Base-by-base conservation (phyloP, 1,140 invertebrate genomes). In the Listronotus bonariensis region DNA sequence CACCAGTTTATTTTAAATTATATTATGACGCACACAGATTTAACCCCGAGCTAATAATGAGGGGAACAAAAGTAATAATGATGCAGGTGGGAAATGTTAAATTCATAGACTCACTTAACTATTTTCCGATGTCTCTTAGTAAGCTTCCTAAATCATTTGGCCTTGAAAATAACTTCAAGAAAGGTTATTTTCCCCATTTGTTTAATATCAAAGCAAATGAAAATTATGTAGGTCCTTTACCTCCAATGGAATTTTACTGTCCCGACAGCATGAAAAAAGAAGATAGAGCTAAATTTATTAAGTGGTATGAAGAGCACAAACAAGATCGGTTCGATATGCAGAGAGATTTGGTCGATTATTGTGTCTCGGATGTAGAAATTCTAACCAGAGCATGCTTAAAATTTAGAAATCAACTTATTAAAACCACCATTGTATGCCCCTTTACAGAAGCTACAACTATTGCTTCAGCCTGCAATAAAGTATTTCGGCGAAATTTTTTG, bases 261-360 rank as follows among this genome's bases (percentile, higher is more conserved):
- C 12, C 46, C 2, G 65, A 63, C 15, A 42, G 20, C 4, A 70
- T 70, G 70, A 51, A n/a, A n/a, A 8, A 41, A 0, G 17, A 54
- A 64, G 49, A 45, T 1, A 15, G 49, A 18, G 18, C 51, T 9
- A 26, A 49, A 12, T 72, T 72, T 38, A 10, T 64, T 14, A 48
- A 65, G 57, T 72, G 69, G 69, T 46, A 69, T 51, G 38, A 36
- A 10, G 31, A 57, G 6, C 48, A 71, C 7, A 18, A 57, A 31
- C 3, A 43, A 6, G 14, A 57, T 17, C 20, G 2, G 10, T 57
- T 57, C 51, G 48, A 43, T 32, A 32, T 71, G n/a, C 61, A 65
- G 10, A 53, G 65, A 32, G 71, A 72, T 31, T 45, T 76, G 3
- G 38, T 58, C 7, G 36, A 68, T 12, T 76, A 69, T 36, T 69